phyloP scores from a whole-genome alignment of 2,113 vertebrate genomes.

The Oreocharis arfaki region DNA sequence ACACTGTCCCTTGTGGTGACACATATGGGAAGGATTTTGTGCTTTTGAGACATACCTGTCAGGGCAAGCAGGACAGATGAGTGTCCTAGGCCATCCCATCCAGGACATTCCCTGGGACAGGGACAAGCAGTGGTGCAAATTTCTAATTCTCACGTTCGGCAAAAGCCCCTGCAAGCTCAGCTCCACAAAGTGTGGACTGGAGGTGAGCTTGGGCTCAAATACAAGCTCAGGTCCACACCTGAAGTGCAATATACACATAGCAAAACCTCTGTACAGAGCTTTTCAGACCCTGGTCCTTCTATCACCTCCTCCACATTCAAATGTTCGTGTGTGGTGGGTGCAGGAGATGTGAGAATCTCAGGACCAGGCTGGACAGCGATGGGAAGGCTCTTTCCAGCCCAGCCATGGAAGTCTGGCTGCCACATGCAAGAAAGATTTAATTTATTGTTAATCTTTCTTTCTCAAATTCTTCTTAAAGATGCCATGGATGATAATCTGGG shows the following conservation, averaged over 20 bases:
- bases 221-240: not conserved
- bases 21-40: not conserved
- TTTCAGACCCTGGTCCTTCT: not conserved
- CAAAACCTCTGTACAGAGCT: not conserved
- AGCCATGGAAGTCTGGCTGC: not conserved
- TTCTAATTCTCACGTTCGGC: not conserved
- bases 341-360: not conserved
- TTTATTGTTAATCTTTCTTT: not conserved
- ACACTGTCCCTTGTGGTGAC: not conserved
- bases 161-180: not conserved
- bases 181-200: not conserved
- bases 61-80: not conserved
- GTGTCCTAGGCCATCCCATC: not conserved
- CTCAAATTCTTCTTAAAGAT: not conserved
- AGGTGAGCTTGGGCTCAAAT: not conserved
- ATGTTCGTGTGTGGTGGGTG: accelerated
- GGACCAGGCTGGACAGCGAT: not conserved
- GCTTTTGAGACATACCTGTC: not conserved
- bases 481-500: not conserved
- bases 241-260: not conserved
- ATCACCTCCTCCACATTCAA: not conserved
- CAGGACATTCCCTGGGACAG: not conserved
- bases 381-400: not conserved
- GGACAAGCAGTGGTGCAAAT: not conserved
- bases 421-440: not conserved